Evolutionary conservation across 2,797 vertebrate genomes (phyloP).

Genomic region (Steatocranus sp.): DNA sequence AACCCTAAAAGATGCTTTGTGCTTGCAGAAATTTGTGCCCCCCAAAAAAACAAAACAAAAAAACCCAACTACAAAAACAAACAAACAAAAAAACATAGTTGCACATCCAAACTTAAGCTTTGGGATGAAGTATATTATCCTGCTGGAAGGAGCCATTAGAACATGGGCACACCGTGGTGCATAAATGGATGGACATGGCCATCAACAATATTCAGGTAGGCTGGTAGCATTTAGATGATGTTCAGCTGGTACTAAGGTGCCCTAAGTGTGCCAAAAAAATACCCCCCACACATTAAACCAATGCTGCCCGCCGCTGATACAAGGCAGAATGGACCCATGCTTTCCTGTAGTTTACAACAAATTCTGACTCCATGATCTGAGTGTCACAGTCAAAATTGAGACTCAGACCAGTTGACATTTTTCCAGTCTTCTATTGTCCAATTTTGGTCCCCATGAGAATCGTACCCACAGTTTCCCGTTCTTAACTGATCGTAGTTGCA

Average conservation of each 20-base stretch:
- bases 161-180: accelerated
- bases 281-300: background rate
- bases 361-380: background rate
- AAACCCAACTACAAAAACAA: background rate
- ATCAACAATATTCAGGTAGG: background rate
- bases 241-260: background rate
- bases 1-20: background rate
- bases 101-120: background rate
- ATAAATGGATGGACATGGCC: background rate
- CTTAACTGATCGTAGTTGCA: background rate
- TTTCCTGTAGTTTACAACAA: background rate
- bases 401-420: background rate
- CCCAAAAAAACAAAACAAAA: background rate
- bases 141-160: background rate
- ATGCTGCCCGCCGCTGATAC: background rate
- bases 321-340: background rate
- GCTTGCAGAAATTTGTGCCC: background rate
- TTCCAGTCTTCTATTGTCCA: background rate
- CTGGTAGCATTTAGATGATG: background rate
- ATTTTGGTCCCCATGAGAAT: background rate
- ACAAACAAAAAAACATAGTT: background rate
- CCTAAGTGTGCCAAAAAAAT: background rate
- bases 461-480: background rate
- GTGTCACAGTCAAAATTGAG: background rate
- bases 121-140: background rate